These are phyloP conservation scores for Camelus bactrianus DNA, from an alignment of 2,113 vertebrate genomes.

Conservation along the genomic window DNA sequence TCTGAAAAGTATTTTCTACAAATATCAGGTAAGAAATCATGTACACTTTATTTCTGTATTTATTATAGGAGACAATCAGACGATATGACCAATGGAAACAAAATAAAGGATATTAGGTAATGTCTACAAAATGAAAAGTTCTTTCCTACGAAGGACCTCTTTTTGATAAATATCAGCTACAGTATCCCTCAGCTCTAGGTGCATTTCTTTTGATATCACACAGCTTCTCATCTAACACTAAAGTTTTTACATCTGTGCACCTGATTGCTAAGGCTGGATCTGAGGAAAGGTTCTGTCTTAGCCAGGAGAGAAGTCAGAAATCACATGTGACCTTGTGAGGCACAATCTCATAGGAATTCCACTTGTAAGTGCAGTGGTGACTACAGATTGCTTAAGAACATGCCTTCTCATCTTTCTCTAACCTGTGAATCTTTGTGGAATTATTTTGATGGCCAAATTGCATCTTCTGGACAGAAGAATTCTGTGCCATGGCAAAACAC, in stretches of 20 bases:
- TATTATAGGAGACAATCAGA: not conserved
- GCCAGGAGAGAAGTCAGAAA: not conserved
- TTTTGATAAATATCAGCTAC: not conserved
- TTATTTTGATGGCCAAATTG: not conserved
- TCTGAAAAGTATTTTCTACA: not conserved
- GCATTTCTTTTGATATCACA: not conserved
- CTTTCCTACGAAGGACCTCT: not conserved
- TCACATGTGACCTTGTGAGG: not conserved
- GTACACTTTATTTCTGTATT: not conserved
- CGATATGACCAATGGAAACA: not conserved
- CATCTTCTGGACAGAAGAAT: not conserved
- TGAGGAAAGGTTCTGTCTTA: not conserved
- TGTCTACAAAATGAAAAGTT: not conserved
- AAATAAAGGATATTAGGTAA: conserved; percentile 2
- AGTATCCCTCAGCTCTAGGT: not conserved
- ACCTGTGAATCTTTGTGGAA: not conserved
- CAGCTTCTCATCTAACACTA: not conserved
- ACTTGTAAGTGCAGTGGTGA: not conserved
- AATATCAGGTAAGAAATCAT: not conserved
- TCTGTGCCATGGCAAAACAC: not conserved
- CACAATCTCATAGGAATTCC: not conserved
- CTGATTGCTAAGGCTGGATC: not conserved
- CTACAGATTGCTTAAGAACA: not conserved
- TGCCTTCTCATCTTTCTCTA: not conserved
- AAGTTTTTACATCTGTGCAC: not conserved